Percentiles rank a stretch among this genome's conserved stretches.
phyloP scores from a whole-genome alignment of 2,888 invertebrate genomes.

The Lissonota sp. region DNA sequence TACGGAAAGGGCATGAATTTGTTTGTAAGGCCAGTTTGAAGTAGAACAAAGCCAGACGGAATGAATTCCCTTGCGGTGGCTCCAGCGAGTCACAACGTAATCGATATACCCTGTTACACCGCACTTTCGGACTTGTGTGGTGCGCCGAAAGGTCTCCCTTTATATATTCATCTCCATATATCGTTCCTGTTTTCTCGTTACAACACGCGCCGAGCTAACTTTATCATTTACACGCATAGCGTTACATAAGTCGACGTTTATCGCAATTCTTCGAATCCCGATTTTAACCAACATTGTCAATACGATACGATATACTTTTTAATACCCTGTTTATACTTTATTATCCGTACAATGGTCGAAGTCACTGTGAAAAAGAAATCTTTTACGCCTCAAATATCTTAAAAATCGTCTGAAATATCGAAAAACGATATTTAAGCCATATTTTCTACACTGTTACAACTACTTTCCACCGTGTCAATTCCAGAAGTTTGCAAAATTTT shows the following conservation, averaged over 20 bases:
- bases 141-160: slow-evolving; percentile 1
- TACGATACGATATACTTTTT: not conserved
- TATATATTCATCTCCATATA: slow-evolving; percentile 7
- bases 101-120: slow-evolving; percentile 60
- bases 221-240: not conserved
- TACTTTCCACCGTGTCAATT: no score
- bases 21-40: slow-evolving; percentile 48
- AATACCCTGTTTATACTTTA: no score
- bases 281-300: not conserved
- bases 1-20: slow-evolving; percentile 44
- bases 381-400: no score
- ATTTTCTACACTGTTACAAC: no score
- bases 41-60: slow-evolving; percentile 60
- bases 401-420: no score
- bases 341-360: no score
- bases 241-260: not conserved
- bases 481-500: no score
- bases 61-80: slow-evolving; percentile 49
- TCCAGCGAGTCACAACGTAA: slow-evolving; percentile 62
- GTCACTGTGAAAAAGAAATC: no score
- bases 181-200: slow-evolving; percentile 41
- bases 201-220: slow-evolving; percentile 11
- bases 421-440: no score
- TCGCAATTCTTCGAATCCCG: not conserved
- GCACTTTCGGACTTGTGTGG: slow-evolving; percentile 32